Evolutionary conservation across 2,797 vertebrate species (phyloP).

Genomic region (Pseudotriccus pelzelni): DNA sequence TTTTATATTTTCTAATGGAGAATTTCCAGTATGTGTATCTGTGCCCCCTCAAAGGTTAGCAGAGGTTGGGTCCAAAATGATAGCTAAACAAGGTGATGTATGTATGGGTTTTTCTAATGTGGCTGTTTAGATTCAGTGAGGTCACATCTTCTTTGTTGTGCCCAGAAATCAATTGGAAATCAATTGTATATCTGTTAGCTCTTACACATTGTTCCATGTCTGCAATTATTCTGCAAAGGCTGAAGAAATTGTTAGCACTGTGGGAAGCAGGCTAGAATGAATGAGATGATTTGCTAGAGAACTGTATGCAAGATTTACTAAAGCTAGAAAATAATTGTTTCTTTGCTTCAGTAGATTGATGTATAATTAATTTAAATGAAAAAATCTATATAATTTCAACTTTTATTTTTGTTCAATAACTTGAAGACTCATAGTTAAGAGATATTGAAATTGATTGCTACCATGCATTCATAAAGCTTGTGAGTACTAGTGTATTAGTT

Average conservation of each 20-base stretch:
- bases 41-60: not conserved
- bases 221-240: not conserved
- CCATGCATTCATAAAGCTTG: not conserved
- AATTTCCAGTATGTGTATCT: not conserved
- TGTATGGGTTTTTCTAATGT: not conserved
- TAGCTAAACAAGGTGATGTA: not conserved
- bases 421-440: not conserved
- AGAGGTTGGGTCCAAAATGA: not conserved
- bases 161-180: not conserved
- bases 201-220: not conserved
- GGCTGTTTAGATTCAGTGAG: not conserved
- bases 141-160: not conserved
- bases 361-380: not conserved
- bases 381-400: not conserved
- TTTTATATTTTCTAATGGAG: not conserved
- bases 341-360: not conserved
- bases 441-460: not conserved
- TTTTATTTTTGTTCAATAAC: not conserved
- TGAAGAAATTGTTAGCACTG: not conserved
- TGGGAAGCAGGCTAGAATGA: not conserved
- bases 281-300: not conserved
- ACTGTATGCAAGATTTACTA: not conserved
- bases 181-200: not conserved
- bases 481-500: not conserved
- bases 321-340: not conserved